A percentile compares a stretch with the other conserved stretches of the same genome.
Conservation (phyloP, 1,140 invertebrate species). For the Scaptodrosophila lebanonensis region DNA sequence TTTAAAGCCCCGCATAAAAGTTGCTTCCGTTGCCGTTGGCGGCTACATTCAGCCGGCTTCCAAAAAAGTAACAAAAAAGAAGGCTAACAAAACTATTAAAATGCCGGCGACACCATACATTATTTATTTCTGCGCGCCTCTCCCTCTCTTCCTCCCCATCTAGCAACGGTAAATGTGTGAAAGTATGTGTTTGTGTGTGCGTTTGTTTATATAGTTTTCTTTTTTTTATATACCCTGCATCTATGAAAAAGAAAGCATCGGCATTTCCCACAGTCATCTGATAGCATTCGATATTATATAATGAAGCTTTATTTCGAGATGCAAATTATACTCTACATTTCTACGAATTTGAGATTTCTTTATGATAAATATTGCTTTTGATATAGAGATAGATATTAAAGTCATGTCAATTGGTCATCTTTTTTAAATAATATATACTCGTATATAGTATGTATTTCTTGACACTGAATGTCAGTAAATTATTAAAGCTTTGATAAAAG, state of each 20-base stretch:
- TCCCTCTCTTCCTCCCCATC: neutral
- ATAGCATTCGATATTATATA: no score
- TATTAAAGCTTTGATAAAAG: no score
- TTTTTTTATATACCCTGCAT: conserved; percentile 5
- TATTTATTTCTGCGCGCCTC: conserved; percentile 52
- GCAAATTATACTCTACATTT: no score
- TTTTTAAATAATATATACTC: no score
- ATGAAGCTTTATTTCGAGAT: no score
- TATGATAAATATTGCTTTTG: no score
- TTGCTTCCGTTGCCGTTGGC: conserved; percentile 49
- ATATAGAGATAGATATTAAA: no score
- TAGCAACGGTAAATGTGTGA: conserved; percentile 14
- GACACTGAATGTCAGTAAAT: no score
- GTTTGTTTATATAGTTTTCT: conserved; percentile 29
- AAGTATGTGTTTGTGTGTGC: conserved; percentile 40
- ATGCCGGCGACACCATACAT: conserved; percentile 68
- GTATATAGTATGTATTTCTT: no score
- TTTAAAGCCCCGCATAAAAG: conserved; percentile 62
- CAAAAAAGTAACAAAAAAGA: conserved; percentile 26
- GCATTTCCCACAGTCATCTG: no score
- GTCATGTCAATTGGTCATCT: no score
- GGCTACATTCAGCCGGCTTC: conserved; percentile 3
- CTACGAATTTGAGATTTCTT: no score
- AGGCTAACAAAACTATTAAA: conserved; percentile 72
- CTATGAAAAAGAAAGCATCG: neutral